These are phyloP conservation scores for Sapajus apella DNA, from an alignment of 2,113 vertebrate genomes.

Conservation along the genomic window DNA sequence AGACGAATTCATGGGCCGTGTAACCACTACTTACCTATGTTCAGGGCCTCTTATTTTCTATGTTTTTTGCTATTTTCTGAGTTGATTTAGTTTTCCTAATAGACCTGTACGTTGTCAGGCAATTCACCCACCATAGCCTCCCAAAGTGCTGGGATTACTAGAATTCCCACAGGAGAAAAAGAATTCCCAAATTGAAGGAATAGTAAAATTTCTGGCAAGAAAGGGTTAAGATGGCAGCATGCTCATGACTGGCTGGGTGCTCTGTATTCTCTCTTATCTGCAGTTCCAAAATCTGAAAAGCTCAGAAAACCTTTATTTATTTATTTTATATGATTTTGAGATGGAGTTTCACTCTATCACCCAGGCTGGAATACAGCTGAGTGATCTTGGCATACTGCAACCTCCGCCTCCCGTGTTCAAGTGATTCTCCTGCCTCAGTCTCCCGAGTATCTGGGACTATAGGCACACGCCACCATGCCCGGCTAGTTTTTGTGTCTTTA, in stretches of 20 bases:
- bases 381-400: too few species aligned
- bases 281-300: not conserved
- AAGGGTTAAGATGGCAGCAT: not conserved
- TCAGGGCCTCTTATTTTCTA: not conserved
- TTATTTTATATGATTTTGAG: too few species aligned
- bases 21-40: not conserved
- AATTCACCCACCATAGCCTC: too few species aligned
- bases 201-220: constrained; percentile 14
- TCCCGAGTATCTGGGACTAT: too few species aligned
- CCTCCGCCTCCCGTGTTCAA: too few species aligned
- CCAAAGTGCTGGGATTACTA: too few species aligned
- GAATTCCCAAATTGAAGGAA: not conserved
- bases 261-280: not conserved
- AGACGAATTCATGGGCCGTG: not conserved
- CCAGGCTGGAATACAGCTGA: too few species aligned
- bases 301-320: not conserved
- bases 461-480: too few species aligned
- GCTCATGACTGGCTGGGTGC: not conserved
- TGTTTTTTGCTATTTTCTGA: constrained; percentile 18
- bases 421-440: too few species aligned
- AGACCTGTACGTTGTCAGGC: not conserved
- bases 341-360: too few species aligned
- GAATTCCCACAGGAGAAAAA: not conserved
- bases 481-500: too few species aligned
- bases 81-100: constrained; percentile 16